Evolutionary conservation across 2,113 vertebrate species (phyloP), one percentile per base, ranked within the genome.

Genomic region (Xenus cinereus): DNA sequence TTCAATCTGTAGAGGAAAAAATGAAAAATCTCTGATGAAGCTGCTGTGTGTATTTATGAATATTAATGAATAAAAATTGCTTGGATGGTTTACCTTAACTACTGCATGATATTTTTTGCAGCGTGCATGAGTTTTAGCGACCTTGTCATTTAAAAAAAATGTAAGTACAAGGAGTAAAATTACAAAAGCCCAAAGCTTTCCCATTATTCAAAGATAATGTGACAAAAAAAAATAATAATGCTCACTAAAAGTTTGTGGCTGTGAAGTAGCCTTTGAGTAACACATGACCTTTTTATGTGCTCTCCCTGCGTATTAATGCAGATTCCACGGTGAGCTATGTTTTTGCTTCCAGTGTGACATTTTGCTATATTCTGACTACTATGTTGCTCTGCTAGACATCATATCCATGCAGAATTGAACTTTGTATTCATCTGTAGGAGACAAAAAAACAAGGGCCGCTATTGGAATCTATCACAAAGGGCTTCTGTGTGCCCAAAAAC

Each of bases 11-110:
- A 43, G 43, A 43, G 43, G 43, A 43, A 98, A 86, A 97, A 95
- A 56, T 79, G 96, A 98, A 98, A 98, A 98, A 98, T 99, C 99
- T 99, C 99, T 99, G 98, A 99, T 99, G 98, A 99, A 99, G 99
- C 99, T 99, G 99, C 99, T 99, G 99, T 99, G 99, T 99, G 99
- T 99, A 99, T 99, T 99, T 99, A 99, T 99, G 99, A 99, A 99
- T 99, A 99, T 99, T 99, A 99, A 99, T 99, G 98, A 99, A 99
- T 99, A 99, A 99, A 99, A 99, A 99, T 96, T 99, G 99, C 99
- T 99, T 99, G 99, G 98, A 99, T 99, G 99, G 99, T 99, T 99
- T 99, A 99, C 99, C 99, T 98, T 99, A 99, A 43, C 43, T 43
- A 43, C 16, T 43, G 43, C 43, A 43, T 43, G 43, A 43, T 43